phyloP scores from a whole-genome alignment of 1,140 invertebrate species.

The Hyles vespertilio region DNA sequence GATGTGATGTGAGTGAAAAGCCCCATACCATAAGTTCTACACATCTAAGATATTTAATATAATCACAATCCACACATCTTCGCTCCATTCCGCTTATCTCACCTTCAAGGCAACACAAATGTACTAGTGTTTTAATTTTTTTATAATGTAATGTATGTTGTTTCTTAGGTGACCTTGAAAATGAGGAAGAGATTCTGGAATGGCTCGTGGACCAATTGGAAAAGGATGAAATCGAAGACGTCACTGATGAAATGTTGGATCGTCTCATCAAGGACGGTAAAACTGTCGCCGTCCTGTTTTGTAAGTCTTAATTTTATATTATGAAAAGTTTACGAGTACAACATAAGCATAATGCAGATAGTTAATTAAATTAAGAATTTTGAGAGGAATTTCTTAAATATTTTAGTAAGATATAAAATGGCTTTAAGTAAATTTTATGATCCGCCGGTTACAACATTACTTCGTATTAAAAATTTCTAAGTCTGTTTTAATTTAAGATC shows the following conservation, averaged over 20 bases:
- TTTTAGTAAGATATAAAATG: no score
- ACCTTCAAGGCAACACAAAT: neutral
- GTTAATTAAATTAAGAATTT: no score
- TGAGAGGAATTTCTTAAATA: no score
- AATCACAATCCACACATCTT: no score
- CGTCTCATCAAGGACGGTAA: constrained; percentile 91
- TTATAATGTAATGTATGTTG: constrained; percentile 9
- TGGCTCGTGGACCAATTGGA: constrained; percentile 91
- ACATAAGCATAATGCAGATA: no score
- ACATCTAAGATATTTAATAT: no score
- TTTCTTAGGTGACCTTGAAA: constrained; percentile 86
- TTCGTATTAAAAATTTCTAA: neutral
- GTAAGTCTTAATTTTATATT: constrained; percentile 77
- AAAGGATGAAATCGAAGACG: constrained; percentile 96
- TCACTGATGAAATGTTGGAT: constrained; percentile 95
- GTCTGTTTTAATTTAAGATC: neutral
- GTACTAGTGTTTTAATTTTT: constrained; percentile 10
- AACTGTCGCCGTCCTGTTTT: constrained; percentile 93
- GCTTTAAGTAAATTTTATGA: no score
- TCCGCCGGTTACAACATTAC: neutral
- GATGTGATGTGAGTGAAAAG: no score
- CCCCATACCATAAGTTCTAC: no score
- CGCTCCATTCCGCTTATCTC: neutral
- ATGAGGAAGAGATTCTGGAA: constrained; percentile 93
- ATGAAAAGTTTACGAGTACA: no score